Base-by-base conservation (phyloP, 1,140 invertebrate genomes). In the Contarinia nasturtii region DNA sequence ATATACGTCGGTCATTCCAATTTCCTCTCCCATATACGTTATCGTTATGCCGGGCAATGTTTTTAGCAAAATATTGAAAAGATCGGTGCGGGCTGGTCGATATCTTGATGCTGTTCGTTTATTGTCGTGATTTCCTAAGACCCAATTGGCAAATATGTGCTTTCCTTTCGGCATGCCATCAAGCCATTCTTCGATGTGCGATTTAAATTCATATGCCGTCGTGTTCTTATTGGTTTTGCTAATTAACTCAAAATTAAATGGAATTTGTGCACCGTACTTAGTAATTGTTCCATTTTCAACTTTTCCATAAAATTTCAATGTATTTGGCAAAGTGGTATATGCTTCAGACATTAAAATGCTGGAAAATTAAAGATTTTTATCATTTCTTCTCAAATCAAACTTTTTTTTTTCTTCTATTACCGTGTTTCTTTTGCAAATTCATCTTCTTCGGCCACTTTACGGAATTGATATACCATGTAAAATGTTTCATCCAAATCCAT, bases 1-100 rank as follows among this genome's bases (percentile, higher is more conserved):
- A 12, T 17, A 33, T 3, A 44, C 43, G n/a, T 44, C 18, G 10
- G 67, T 58, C 80, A 88, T 86, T 1, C 77, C 84, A 20, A 89
- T 75, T 63, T 89, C 86, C 60, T 89, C 85, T 7, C 85, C 85
- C 60, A 67, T 77, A 54, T 86, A 86, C 2, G 76, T 77, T 7
- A 84, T 70, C 12, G 76, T 68, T 3, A 80, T 73, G 1, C 85
- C 85, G 3, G 81, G 80, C 18, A 86, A 57, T 7, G 82, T 58
- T 43, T 81, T 60, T 1, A 72, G 65, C 27, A 88, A 55, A 69
- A 82, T 82, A 48, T 79, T 76, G 47, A 82, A 65, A 4, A 72
- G 75, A 59, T 84, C 82, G 0, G 76, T 68, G 44, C 74, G 60
- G 15, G 71, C 65, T 0, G 65, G 59, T 2, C 73, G 72, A 51